Evolutionary conservation across 37 sponge, comb jelly and placozoan species (phyloP), one percentile per base, ranked within the genome.

Genomic region (Corticium candelabrum): DNA sequence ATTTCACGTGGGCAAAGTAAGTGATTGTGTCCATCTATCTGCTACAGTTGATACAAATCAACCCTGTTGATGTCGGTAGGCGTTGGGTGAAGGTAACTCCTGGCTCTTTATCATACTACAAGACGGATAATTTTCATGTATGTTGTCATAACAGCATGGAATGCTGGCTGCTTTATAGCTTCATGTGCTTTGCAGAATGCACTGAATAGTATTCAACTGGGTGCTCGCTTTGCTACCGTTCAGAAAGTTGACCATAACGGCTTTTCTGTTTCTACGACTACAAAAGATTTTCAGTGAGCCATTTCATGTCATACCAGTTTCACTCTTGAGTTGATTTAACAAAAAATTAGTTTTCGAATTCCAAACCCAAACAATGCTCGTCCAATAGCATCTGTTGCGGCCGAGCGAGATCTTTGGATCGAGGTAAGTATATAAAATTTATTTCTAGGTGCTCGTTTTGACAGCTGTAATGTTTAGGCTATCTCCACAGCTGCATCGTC

Each of bases 1-100:
- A 83, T 74, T 81, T 92, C 3, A 70, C 89, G 41, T 92, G 89
- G 87, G 81, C 89, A 69, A 88, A 84, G 90, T 89, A 67, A 80
- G 76, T 15, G 38, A 1, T 0, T 3, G 11, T 68, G 71, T 50
- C 40, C 3, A 29, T 37, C 68, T 21, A 34, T 31, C 69, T 75
- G 11, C 3, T 38, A 27, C 2, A 56, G 57, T n/a, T 3, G 3
- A 3, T 76, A 5, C 40, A 40, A 37, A 40, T 3, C 29, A 3
- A 76, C 27, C 2, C 38, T 11, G 2, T 0, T 79, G 38, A 33
- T 7, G 2, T 70, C 40, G 37, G 0, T 70, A 89, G 90, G 69
- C 86, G 92, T 37, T 86, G 57, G 75, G 74, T 91, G 35, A 79
- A 62, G 81, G 77, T 91, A 5, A 77, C 84, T 30, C 77, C 80